Percentiles rank a stretch among this genome's conserved stretches.
Conservation (phyloP, 1,140 invertebrate genomes). For the Eubasilissa regina region DNA sequence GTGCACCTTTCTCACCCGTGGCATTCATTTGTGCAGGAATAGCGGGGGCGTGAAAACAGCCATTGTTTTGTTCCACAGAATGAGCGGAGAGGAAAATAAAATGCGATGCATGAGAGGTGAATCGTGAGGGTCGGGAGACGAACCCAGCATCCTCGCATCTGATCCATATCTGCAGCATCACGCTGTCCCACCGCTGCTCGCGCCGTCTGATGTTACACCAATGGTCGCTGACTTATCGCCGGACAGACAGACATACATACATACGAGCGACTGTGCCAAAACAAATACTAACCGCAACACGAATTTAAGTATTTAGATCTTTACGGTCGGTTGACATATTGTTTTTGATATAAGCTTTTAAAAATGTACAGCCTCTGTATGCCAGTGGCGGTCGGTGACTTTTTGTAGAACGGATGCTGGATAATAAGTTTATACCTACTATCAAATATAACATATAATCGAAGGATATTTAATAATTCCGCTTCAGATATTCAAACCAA, state of each 20-base stretch:
- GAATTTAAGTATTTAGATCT: too few relatives aligned
- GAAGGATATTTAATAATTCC: too few relatives aligned
- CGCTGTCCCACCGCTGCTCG: conserved; percentile 28
- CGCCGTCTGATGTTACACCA: conserved; percentile 43
- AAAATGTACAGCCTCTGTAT: too few relatives aligned
- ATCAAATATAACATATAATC: too few relatives aligned
- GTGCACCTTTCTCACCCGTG: too few relatives aligned
- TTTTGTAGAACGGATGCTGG: too few relatives aligned
- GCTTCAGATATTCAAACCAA: too few relatives aligned
- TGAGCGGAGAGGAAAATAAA: conserved; percentile 49
- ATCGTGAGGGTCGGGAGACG: conserved; percentile 57
- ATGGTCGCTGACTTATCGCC: conserved; percentile 38
- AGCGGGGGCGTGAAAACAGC: conserved; percentile 58
- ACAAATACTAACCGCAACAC: neutral
- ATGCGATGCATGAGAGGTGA: conserved; percentile 53
- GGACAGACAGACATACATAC: conserved; percentile 33
- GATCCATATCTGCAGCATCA: conserved; percentile 50
- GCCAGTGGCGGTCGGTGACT: too few relatives aligned
- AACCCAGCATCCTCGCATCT: conserved; percentile 47
- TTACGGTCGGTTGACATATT: too few relatives aligned
- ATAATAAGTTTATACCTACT: too few relatives aligned
- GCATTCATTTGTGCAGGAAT: conserved; percentile 16
- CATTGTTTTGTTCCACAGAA: conserved; percentile 55
- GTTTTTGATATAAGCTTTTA: too few relatives aligned
- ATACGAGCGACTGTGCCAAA: conserved; percentile 15